Evolutionary conservation across 2,797 vertebrate genomes (phyloP).

Genomic region (Poeciliopsis turneri): DNA sequence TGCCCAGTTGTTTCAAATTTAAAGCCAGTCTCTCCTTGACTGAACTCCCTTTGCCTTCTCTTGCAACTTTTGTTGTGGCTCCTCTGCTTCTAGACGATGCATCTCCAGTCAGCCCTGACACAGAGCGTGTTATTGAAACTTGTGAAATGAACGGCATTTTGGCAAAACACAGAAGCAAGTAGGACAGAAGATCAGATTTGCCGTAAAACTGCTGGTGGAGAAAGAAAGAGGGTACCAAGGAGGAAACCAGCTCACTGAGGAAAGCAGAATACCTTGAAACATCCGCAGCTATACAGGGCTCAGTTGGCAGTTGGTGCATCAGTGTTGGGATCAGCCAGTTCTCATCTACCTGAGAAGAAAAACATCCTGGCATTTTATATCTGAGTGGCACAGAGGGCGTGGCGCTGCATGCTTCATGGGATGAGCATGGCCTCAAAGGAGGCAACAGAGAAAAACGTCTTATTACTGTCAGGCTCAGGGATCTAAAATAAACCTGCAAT

Average conservation of each 20-base stretch:
- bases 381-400: constrained; percentile 25
- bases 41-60: constrained; percentile 52
- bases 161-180: constrained; percentile 67
- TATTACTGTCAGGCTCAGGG: constrained; percentile 60
- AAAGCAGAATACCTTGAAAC: constrained; percentile 28
- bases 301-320: constrained; percentile 9
- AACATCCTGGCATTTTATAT: constrained; percentile 34
- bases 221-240: constrained; percentile 20
- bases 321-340: constrained; percentile 14
- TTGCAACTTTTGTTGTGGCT: constrained; percentile 29
- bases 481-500: constrained; percentile 67
- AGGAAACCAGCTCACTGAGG: constrained; percentile 33
- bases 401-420: constrained; percentile 25
- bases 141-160: constrained; percentile 81
- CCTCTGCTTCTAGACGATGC: constrained; percentile 12
- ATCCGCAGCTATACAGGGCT: constrained; percentile 64
- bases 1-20: constrained; percentile 77
- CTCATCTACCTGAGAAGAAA: constrained; percentile 7
- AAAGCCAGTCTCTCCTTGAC: constrained; percentile 69
- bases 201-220: constrained; percentile 46
- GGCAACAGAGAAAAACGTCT: constrained; percentile 30
- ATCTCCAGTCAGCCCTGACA: constrained; percentile 45
- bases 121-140: constrained; percentile 48
- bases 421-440: constrained; percentile 9
- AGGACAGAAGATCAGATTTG: constrained; percentile 67